phyloP scores from a whole-genome alignment of 2,797 vertebrate species.

The Aeoliscus strigatus region DNA sequence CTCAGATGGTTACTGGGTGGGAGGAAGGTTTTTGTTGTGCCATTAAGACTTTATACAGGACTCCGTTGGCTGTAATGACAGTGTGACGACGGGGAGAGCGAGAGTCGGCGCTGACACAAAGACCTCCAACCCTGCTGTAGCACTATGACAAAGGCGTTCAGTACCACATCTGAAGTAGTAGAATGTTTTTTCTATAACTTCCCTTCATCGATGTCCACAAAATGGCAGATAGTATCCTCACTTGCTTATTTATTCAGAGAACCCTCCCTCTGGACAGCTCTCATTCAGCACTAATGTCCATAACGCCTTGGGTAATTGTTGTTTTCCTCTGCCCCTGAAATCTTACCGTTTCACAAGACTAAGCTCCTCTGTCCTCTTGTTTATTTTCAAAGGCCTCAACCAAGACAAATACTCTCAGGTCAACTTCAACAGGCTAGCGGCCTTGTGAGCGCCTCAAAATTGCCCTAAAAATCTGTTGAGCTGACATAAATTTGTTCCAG shows the following conservation, averaged over 20 bases:
- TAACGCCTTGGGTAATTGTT: conserved; percentile 66
- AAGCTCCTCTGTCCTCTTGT: conserved; percentile 68
- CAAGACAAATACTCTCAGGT: conserved; percentile 71
- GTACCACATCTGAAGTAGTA: conserved; percentile 58
- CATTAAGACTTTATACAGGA: conserved; percentile 23
- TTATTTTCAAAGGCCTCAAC: conserved; percentile 75
- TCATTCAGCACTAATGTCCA: conserved; percentile 68
- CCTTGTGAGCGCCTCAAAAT: conserved; percentile 57
- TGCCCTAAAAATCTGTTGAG: conserved; percentile 67
- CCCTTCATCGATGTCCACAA: conserved; percentile 55
- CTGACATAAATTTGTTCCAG: conserved; percentile 74
- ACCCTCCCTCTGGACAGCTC: conserved; percentile 56
- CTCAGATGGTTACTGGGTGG: conserved; percentile 36
- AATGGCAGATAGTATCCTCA: conserved; percentile 49
- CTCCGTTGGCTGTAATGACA: conserved; percentile 36
- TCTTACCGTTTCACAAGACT: conserved; percentile 60
- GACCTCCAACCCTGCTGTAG: conserved; percentile 53
- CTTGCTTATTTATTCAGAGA: conserved; percentile 67
- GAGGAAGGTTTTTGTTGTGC: conserved; percentile 29
- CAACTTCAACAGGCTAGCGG: conserved; percentile 57
- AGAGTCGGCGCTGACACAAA: conserved; percentile 46
- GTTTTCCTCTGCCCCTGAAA: conserved; percentile 68
- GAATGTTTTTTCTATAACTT: conserved; percentile 59
- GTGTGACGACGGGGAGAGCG: conserved; percentile 32
- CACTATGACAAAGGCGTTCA: conserved; percentile 60